Conservation (phyloP, 2,797 vertebrate genomes). For the Arctocebus calabarensis region DNA sequence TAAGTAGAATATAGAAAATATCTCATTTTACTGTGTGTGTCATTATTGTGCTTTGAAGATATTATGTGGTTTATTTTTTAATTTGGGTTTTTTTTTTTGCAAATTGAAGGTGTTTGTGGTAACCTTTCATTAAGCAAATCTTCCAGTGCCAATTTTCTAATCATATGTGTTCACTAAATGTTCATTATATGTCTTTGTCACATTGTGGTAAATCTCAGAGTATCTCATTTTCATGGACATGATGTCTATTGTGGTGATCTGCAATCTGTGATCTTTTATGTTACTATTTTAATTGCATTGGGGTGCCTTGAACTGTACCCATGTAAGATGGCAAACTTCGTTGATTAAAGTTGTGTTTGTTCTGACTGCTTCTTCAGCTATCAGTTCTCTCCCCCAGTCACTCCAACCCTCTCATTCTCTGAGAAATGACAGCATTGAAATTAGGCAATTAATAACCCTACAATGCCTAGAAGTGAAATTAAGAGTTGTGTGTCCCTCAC, state of each 20-base stretch:
- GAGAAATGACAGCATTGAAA: background rate
- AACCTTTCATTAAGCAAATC: background rate
- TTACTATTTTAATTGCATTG: background rate
- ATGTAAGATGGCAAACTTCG: background rate
- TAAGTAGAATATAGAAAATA: background rate
- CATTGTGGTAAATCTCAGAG: too few species aligned
- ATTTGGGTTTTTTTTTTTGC: background rate
- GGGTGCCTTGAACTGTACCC: background rate
- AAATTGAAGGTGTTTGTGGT: background rate
- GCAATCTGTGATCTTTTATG: background rate
- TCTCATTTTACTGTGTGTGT: background rate
- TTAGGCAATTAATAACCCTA: background rate
- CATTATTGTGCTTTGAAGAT: background rate
- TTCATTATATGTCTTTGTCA: background rate
- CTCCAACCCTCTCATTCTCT: background rate
- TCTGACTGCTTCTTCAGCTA: background rate
- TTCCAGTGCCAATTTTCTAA: background rate
- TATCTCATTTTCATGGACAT: background rate
- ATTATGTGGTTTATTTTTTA: too few species aligned
- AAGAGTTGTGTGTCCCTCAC: background rate
- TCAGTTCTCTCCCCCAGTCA: background rate
- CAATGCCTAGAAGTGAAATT: background rate
- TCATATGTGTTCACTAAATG: background rate
- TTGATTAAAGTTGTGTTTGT: background rate
- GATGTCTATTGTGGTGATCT: background rate